phyloP scores from a whole-genome alignment of 2,113 vertebrate genomes.

The Sebastes schlegelii region DNA sequence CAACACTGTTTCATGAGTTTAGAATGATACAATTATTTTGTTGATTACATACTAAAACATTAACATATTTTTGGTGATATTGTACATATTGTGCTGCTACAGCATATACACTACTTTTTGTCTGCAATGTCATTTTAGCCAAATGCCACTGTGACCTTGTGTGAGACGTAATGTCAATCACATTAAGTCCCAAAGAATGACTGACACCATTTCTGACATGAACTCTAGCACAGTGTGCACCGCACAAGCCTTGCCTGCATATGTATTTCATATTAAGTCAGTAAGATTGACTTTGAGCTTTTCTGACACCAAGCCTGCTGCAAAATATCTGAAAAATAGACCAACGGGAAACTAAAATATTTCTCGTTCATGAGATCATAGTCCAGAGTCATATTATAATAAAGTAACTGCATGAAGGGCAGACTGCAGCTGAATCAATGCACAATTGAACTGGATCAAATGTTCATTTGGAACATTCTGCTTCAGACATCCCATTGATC shows the following conservation, averaged over 20 bases:
- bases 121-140: background rate
- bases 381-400: background rate
- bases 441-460: background rate
- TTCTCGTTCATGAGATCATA: no score
- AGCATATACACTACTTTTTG: background rate
- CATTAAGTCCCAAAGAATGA: slow-evolving; percentile 20
- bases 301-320: background rate
- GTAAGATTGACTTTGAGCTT: slow-evolving; percentile 21
- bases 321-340: background rate
- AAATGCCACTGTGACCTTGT: slow-evolving; percentile 22
- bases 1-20: background rate
- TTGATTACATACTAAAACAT: background rate
- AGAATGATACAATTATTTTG: background rate
- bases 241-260: background rate
- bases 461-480: slow-evolving; percentile 9
- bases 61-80: background rate
- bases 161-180: background rate
- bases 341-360: background rate
- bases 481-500: slow-evolving; percentile 18
- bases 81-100: background rate
- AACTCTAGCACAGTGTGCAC: background rate
- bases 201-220: slow-evolving; percentile 3
- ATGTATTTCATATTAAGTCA: slow-evolving; percentile 9
- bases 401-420: background rate
- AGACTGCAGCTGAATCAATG: slow-evolving; percentile 6